These are phyloP conservation scores for Centrocercus urophasianus DNA, from an alignment of 2,113 vertebrate genomes.

Conservation along the genomic window DNA sequence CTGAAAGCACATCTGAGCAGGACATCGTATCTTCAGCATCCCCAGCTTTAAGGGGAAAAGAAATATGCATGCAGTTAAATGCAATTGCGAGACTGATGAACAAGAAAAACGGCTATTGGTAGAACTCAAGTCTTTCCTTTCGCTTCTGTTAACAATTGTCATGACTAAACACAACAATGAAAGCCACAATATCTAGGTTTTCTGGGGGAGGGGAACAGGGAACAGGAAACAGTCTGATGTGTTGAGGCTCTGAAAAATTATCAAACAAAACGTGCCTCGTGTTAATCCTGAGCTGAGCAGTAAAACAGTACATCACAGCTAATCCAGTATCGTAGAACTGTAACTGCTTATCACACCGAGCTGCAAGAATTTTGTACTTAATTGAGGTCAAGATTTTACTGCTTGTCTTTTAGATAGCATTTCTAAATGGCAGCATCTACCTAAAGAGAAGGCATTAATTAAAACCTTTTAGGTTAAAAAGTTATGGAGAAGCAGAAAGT, in stretches of 20 bases:
- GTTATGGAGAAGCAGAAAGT: constrained; percentile 2
- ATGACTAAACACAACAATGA: not conserved
- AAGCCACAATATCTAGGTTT: not conserved
- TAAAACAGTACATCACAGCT: constrained; percentile 1
- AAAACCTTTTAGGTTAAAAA: constrained; percentile 17
- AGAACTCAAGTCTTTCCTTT: not conserved
- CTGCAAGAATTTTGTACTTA: constrained; percentile 3
- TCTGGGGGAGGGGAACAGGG: not conserved
- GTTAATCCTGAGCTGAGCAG: not conserved
- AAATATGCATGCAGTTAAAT: not conserved
- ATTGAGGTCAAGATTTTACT: constrained; percentile 41
- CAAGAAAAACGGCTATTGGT: not conserved
- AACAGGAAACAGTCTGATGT: not conserved
- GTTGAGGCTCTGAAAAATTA: not conserved
- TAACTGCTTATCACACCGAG: constrained; percentile 9
- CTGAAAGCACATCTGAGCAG: not conserved
- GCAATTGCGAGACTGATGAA: not conserved
- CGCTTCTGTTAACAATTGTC: not conserved
- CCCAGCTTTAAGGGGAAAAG: not conserved
- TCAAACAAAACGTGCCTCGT: not conserved
- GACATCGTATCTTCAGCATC: not conserved
- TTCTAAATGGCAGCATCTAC: not conserved
- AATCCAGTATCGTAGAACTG: not conserved
- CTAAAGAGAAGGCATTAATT: constrained; percentile 18
- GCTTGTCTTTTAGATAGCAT: constrained; percentile 19